phyloP scores from a whole-genome alignment of 1,140 invertebrate species.

The Scaptomyza pallida region DNA sequence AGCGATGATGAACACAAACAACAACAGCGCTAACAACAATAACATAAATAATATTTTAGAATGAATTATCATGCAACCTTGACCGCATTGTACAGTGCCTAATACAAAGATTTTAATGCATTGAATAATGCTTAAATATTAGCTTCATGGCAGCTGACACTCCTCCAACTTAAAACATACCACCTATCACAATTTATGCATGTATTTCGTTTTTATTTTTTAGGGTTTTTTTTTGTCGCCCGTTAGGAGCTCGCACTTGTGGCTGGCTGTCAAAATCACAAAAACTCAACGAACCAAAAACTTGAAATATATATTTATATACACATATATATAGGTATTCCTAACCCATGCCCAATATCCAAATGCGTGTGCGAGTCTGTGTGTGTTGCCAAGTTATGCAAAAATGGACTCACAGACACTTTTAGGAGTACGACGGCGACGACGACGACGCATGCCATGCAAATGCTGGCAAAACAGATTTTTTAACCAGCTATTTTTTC shows the following conservation, averaged over 20 bases:
- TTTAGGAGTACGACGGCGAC: conserved; percentile 43
- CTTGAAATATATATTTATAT: conserved; percentile 60
- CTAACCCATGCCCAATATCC: conserved; percentile 40
- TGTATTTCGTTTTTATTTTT: conserved; percentile 34
- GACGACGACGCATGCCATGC: conserved; percentile 73
- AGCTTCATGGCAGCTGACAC: conserved; percentile 2
- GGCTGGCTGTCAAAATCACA: conserved; percentile 76
- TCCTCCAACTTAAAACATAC: not conserved
- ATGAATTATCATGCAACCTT: conserved; percentile 69
- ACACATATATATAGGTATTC: conserved; percentile 34
- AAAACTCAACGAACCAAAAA: conserved; percentile 76
- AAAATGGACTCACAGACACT: conserved; percentile 65
- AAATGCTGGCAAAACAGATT: conserved; percentile 80
- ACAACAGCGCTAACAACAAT: conserved; percentile 5
- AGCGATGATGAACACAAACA: conserved; percentile 51
- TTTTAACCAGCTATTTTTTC: conserved; percentile 65
- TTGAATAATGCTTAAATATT: conserved; percentile 40
- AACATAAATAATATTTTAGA: conserved; percentile 41
- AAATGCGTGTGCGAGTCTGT: conserved; percentile 23
- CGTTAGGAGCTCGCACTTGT: conserved; percentile 43
- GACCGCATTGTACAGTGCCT: conserved; percentile 55
- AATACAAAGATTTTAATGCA: conserved; percentile 35
- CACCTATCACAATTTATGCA: conserved; percentile 53
- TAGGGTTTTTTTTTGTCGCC: conserved; percentile 17
- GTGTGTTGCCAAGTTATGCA: conserved; percentile 67